A percentile compares a stretch with the other conserved stretches of the same genome.
Evolutionary conservation across 2,888 invertebrate genomes (phyloP).

Genomic region (Dione juno): DNA sequence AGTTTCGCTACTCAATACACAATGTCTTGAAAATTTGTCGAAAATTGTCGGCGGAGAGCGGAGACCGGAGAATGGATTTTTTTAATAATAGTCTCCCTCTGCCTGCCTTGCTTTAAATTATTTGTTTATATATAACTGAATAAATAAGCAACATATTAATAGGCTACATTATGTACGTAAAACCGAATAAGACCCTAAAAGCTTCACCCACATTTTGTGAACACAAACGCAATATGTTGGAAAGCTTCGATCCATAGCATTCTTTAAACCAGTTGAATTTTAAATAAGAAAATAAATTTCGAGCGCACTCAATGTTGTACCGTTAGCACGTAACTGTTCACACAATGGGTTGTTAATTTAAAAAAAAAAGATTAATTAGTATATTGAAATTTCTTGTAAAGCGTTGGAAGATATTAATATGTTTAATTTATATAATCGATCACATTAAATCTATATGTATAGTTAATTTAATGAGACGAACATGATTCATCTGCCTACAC

Average conservation of each 20-base stretch:
- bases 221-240: slow-evolving; percentile 24
- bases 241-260: slow-evolving; percentile 29
- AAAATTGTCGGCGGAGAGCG: too few relatives aligned
- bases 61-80: too few relatives aligned
- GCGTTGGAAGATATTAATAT: neutral
- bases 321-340: slow-evolving; percentile 32
- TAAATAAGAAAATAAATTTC: slow-evolving; percentile 28
- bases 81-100: neutral
- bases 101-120: neutral
- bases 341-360: slow-evolving; percentile 22
- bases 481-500: too few relatives aligned
- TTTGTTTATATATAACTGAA: too few relatives aligned
- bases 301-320: slow-evolving; percentile 19
- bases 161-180: neutral
- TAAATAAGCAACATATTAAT: too few relatives aligned
- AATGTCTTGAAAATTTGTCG: too few relatives aligned
- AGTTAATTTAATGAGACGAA: too few relatives aligned
- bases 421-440: neutral
- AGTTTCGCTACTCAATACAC: too few relatives aligned
- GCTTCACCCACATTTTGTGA: slow-evolving; percentile 17
- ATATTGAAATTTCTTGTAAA: neutral
- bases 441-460: neutral
- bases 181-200: neutral
- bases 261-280: slow-evolving; percentile 34
- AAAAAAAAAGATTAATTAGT: slow-evolving; percentile 18